These are phyloP conservation scores for Zingel zingel DNA, from an alignment of 2,113 vertebrate genomes.

Conservation along the genomic window DNA sequence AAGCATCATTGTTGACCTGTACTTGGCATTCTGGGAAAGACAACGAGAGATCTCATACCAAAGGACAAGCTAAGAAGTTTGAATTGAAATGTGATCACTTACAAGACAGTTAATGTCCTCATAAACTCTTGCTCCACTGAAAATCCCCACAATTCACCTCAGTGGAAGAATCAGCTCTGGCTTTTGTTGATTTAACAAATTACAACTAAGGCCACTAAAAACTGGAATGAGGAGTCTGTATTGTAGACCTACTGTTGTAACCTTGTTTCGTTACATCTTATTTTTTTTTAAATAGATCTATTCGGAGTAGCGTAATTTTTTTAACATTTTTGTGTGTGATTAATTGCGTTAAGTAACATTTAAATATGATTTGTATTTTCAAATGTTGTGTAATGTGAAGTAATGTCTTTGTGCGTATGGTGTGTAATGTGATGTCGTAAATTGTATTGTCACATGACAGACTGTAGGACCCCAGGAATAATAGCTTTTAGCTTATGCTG, in stretches of 20 bases:
- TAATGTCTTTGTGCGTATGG: too few species aligned
- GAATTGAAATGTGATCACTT: conserved; percentile 12
- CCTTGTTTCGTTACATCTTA: too few species aligned
- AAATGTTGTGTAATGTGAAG: too few species aligned
- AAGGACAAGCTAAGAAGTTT: conserved; percentile 15
- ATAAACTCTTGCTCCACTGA: neutral
- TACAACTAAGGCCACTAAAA: neutral
- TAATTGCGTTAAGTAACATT: too few species aligned
- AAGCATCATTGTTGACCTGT: conserved; percentile 11
- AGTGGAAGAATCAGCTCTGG: neutral
- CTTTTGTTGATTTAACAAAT: neutral
- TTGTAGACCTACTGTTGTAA: neutral
- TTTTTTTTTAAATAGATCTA: too few species aligned
- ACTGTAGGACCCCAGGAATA: too few species aligned
- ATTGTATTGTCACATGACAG: too few species aligned
- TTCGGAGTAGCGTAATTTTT: too few species aligned
- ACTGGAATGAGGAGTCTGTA: neutral
- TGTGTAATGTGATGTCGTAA: too few species aligned
- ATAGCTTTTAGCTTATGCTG: too few species aligned
- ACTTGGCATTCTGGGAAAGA: conserved; percentile 18
- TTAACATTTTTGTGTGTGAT: too few species aligned
- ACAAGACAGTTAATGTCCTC: neutral
- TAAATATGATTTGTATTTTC: too few species aligned
- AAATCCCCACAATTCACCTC: neutral
- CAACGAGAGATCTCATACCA: neutral